Base-by-base conservation (phyloP, 2,888 invertebrate genomes). In the Sesia bembeciformis region DNA sequence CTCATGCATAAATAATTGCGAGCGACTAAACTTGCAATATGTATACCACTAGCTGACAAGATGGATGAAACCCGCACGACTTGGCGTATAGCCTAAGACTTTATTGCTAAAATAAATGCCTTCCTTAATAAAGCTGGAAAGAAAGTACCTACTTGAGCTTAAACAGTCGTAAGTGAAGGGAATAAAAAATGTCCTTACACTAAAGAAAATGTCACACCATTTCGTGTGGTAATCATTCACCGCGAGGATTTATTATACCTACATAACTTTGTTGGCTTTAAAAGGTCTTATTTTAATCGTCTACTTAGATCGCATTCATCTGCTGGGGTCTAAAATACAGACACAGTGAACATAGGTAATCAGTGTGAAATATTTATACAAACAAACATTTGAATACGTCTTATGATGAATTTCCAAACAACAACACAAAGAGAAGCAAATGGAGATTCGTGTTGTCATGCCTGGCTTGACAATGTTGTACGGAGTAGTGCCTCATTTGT, bases 171-270 rank as follows among this genome's bases (percentile, higher is more conserved):
- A 39, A 38, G n/a, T 52, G 41, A 49, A 40, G 7, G 23, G 40
- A 51, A 51, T 51, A 52, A 46, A 42, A 7, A 42, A 42, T 6
- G 5, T 6, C 5, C 5, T 7, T 5, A 42, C 5, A 42, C 42
- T 5, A 6, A 7, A 8, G 8, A 7, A 49, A 49, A 8, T 49
- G 49, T 49, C 49, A 8, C 49, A n/a, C 6, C 23, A 8, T 49
- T 49, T 8, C 49, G 8, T 46, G 8, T 39, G 51, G 51, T 52
- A 59, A 59, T 56, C 51, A 57, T 53, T 55, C 55, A 55, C 51
- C 5, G 39, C 8, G 49, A 4, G 39, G 53, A 52, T 52, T 55
- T 55, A 53, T 43, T 53, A 53, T 50, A 42, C 42, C 42, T 8
- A n/a, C 49, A 49, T n/a, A 49, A 49, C 49, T 49, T 49, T 5